Evolutionary conservation across 2,888 invertebrate species (phyloP), one percentile per base, ranked within the genome.

Genomic region (Ectemnius lituratus): DNA sequence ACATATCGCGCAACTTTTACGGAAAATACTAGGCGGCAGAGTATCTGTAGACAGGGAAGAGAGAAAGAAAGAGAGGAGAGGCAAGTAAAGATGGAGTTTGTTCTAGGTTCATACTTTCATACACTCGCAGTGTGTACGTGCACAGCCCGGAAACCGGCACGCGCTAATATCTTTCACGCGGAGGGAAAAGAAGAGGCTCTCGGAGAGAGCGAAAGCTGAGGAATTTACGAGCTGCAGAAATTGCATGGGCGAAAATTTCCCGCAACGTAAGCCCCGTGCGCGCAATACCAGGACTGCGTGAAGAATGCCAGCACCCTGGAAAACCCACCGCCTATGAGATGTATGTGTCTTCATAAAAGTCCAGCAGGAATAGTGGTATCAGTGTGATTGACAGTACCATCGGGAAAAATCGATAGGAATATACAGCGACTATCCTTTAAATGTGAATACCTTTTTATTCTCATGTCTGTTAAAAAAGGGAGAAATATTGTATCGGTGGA

Each of bases 141-240:
- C 23, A 56, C 62, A 4, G 23, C n/a, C 23, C 46, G 23, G 49
- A 16, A 16, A 13, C 45, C 18, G 20, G 58, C 37, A 47, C 27
- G 16, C 52, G 37, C 52, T 60, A 57, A 49, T 37, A 37, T 11
- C 46, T 28, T 62, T 57, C 62, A 49, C 45, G 49, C 45, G 63
- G 58, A 52, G 70, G 27, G 61, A 67, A 70, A 56, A 23, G 70
- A 59, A 65, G 64, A 60, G n/a, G 14, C 46, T 37, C 18, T 23
- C 57, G 69, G 60, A 49, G 46, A 4, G 47, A 47, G 16, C 45
- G 52, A 71, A 52, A 58, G 47, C 8, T 62, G 60, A 67, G 68
- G 68, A 69, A 77, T 77, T 77, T 77, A 77, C 75, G 75, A 77
- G 77, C 75, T 68, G 65, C 52, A 69, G 71, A 70, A 75, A 75